Evolutionary conservation across 2,797 vertebrate genomes (phyloP).

Genomic region (Sebastes steindachneri): DNA sequence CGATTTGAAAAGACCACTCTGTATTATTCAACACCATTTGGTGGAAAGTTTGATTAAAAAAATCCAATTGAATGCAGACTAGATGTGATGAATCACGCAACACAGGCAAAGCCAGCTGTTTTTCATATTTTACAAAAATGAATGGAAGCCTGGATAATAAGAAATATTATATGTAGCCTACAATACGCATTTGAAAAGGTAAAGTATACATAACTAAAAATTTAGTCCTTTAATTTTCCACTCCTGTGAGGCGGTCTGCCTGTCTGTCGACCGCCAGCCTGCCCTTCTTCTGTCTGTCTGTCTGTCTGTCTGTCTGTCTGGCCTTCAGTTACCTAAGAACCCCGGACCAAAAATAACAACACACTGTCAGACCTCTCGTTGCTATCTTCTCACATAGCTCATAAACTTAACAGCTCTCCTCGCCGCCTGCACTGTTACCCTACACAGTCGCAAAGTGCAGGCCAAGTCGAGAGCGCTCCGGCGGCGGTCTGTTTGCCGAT

Average conservation of each 20-base stretch:
- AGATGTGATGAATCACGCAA: not conserved
- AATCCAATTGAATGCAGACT: not conserved
- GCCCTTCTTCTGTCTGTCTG: not conserved
- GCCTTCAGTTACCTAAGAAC: constrained; percentile 69
- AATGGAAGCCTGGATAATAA: not conserved
- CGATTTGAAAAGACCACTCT: not conserved
- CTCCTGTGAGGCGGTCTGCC: not conserved
- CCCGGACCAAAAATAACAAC: constrained; percentile 76
- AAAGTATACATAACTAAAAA: not conserved
- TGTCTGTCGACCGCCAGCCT: not conserved
- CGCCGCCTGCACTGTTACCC: constrained; percentile 31
- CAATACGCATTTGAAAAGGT: not conserved
- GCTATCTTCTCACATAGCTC: constrained; percentile 72
- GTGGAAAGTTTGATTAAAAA: not conserved
- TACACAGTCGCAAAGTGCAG: constrained; percentile 18
- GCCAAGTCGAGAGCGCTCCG: constrained; percentile 17
- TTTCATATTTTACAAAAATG: not conserved
- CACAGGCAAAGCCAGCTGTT: not conserved
- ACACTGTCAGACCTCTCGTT: constrained; percentile 54
- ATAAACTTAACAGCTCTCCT: constrained; percentile 72
- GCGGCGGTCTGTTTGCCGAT: constrained; percentile 19
- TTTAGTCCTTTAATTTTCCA: constrained; percentile 4
- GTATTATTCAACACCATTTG: not conserved
- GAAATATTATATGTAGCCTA: not conserved
- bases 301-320: constrained; percentile 43